These are phyloP conservation scores for Columba janthina DNA, from an alignment of 2,113 vertebrate genomes.

Conservation along the genomic window DNA sequence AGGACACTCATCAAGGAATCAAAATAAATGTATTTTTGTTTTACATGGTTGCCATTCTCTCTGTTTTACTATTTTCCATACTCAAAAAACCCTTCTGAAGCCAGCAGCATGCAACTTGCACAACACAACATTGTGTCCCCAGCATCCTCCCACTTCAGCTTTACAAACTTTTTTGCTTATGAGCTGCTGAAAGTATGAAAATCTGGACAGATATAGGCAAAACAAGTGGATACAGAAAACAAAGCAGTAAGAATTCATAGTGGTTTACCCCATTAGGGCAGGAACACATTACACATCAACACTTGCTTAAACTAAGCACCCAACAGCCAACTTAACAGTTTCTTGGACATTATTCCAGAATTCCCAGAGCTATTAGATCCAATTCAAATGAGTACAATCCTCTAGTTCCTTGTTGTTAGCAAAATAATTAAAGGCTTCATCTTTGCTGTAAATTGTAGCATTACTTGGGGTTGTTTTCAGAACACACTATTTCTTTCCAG, in stretches of 20 bases:
- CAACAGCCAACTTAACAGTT: not conserved
- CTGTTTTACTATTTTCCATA: not conserved
- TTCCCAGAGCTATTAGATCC: not conserved
- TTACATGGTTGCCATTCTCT: not conserved
- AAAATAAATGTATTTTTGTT: not conserved
- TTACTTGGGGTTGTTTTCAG: not conserved
- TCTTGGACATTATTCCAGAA: not conserved
- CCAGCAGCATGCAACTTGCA: not conserved
- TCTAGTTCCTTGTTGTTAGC: not conserved
- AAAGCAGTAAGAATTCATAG: not conserved
- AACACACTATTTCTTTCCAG: not conserved
- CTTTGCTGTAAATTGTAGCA: not conserved
- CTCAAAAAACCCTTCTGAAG: not conserved
- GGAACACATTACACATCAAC: not conserved
- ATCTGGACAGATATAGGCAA: not conserved
- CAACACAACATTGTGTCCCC: not conserved
- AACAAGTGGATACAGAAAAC: not conserved
- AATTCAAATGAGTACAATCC: not conserved
- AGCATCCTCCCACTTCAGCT: not conserved
- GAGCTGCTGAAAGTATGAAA: not conserved
- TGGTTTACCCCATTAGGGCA: not conserved
- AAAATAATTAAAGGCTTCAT: not conserved
- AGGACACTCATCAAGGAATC: not conserved
- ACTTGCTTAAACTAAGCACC: not conserved
- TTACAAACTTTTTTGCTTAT: not conserved